Base-by-base conservation (phyloP, 2,888 invertebrate species). In the Vanessa cardui region DNA sequence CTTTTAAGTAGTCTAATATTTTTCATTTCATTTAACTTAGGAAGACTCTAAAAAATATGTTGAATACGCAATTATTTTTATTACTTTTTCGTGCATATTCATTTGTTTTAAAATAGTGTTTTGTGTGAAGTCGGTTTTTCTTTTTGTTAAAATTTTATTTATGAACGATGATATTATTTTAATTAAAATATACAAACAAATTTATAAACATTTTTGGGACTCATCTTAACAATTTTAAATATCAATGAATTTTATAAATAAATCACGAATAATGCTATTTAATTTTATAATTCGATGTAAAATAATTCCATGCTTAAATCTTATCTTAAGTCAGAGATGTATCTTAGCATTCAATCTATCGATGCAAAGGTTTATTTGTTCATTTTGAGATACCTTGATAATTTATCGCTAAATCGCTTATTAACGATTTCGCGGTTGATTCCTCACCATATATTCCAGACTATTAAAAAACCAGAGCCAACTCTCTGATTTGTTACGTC, bases 401-500 rank as follows among this genome's bases (percentile, higher is more conserved):
- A 62, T 71, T 69, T 66, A 70, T 70, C 62, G 66, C 45, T 65
- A 66, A 64, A 70, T 64, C 66, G 65, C 66, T 69, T 66, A 71
- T 70, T 69, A 68, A 65, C 59, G 66, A 72, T 72, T 73, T 73
- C 66, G 65, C 66, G 72, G 69, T 74, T 62, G 62, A 59, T 66
- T 71, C 52, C 58, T 68, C 60, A 66, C 66, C 56, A 64, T 50
- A 69, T 68, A 73, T 69, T 68, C 64, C 56, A 70, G 54, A 68
- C 62, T 61, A 71, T 68, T 63, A 68, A 68, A 66, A 71, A 73
- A 71, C 60, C 66, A 44, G 64, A 67, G 50, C 39, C 59, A 26
- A 50, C 62, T 12, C 39, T 70, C 72, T 73, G 74, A 73, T 76
- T 72, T 74, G 71, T 72, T 67, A 64, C 60, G 66, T 69, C 72